Base-by-base conservation (phyloP, 2,113 vertebrate genomes). In the Chrysochloris asiatica region DNA sequence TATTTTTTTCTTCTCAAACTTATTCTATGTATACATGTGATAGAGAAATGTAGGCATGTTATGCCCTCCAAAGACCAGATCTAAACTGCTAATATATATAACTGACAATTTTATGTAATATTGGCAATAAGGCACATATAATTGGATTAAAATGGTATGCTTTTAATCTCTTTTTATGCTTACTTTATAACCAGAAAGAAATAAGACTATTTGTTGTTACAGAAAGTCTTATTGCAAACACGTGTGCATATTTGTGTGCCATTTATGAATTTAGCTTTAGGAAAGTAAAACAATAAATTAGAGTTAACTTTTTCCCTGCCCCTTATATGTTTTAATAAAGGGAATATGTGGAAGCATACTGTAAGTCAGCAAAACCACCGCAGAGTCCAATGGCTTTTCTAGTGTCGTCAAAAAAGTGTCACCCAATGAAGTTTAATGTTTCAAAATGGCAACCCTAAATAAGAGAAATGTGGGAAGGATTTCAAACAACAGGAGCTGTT, bases 21-120 rank as follows among this genome's bases (percentile, higher is more conserved):
- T 95, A 96, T 96, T 97, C 95, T 95, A 92, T 95, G 80, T 94
- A 59, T 95, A 12, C 54, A 76, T 86, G 79, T 86, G 73, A 95
- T 83, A 93, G 78, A 92, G 78, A 90, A 45, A 78, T 52, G 52
- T 71, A 95, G 71, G 94, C 80, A 90, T 54, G 10, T 73, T 83
- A 71, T n/a, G 67, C 91, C 95, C 30, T 72, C 50, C 94, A 90
- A 94, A 95, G 81, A 59, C 16, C 48, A 54, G 88, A 89, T 90
- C 83, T 96, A 80, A 88, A 96, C 89, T 96, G 90, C 28, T 0
- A 0, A 30, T 4, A 48, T 52, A 72, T 75, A 82, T n/a, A 21
- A 45, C 56, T 36, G 33, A 28, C 83, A 81, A 90, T 92, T 95
- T 91, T 43, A 69, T 93, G 14, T 73, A 54, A n/a, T 78, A 50